Evolutionary conservation across 2,113 vertebrate genomes (phyloP), one percentile per base, ranked within the genome.

Genomic region (Melanotaenia duboulayi): DNA sequence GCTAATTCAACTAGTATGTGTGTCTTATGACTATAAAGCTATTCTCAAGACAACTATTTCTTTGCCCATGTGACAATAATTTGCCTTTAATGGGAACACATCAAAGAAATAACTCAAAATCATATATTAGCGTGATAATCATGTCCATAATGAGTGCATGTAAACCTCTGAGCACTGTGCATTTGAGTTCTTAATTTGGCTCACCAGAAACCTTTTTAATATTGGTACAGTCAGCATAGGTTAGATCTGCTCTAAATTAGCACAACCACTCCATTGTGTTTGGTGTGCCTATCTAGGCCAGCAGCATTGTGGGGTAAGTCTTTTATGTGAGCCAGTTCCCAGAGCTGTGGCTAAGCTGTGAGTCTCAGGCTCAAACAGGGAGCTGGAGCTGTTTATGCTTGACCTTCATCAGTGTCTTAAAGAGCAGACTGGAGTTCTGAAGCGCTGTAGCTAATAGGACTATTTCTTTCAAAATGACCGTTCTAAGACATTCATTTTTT

Each of bases 391-490:
- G 77, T 90, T 90, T 87, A 77, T 77, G 74, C 78, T 84, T 89
- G 91, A 93, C 90, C 91, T 92, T 92, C 91, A 90, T 89, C 87
- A 71, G 23, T 61, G 77, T 85, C 86, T 87, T 73, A 58, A 69
- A 90, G 81, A 86, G 44, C 46, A 65, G 61, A 77, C 65, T 24
- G 52, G 63, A 80, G 74, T 52, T 22, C 69, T 56, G 79, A 76
- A 80, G 79, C 42, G 19, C 69, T 76, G 74, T 54, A 7, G 71
- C 79, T 83, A 87, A 86, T 74, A 65, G 61, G 55, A 55, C 74
- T 65, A 76, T 83, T 76, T 74, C 87, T 35, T 35, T 90, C 71
- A 83, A 71, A 87, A 71, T 67, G 63, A 78, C 56, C 58, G 63
- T 67, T 86, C 62, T 81, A 48, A 71, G 52, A 79, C 46, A n/a